These are phyloP conservation scores for Eilema griseolum DNA, from an alignment of 2,888 invertebrate species.

Conservation along the genomic window DNA sequence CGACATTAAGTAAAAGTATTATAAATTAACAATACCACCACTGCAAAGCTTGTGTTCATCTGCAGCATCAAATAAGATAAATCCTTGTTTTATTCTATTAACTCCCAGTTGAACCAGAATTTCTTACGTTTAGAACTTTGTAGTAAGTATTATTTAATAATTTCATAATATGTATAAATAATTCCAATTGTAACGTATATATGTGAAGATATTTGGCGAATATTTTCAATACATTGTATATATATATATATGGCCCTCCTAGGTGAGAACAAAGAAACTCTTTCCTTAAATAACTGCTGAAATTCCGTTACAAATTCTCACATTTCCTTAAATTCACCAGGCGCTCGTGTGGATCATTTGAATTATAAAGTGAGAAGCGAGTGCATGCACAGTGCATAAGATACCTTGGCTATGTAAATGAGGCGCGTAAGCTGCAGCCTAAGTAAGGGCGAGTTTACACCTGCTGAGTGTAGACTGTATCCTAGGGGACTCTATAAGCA, in stretches of 20 bases:
- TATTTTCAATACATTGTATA: not conserved
- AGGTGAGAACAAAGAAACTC: constrained; percentile 45
- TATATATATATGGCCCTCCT: constrained; percentile 23
- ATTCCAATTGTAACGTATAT: no score
- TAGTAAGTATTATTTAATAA: no score
- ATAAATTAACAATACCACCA: no score
- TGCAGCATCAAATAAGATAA: not conserved
- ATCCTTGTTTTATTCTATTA: not conserved
- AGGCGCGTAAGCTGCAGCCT: constrained; percentile 66
- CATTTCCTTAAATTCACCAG: constrained; percentile 76
- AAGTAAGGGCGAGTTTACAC: constrained; percentile 69
- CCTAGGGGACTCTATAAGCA: constrained; percentile 39
- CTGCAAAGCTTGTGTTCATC: not conserved
- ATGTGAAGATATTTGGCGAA: not conserved
- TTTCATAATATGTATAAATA: no score
- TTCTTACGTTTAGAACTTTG: no score
- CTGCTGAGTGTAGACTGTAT: constrained; percentile 56
- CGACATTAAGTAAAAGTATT: not conserved
- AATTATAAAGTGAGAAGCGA: constrained; percentile 84
- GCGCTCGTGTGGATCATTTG: constrained; percentile 77
- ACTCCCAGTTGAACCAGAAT: not conserved
- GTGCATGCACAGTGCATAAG: constrained; percentile 82
- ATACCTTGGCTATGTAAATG: constrained; percentile 80
- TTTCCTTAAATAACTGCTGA: constrained; percentile 54
- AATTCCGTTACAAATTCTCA: constrained; percentile 84